Evolutionary conservation across 2,113 vertebrate genomes (phyloP).

Genomic region (Gobius niger): DNA sequence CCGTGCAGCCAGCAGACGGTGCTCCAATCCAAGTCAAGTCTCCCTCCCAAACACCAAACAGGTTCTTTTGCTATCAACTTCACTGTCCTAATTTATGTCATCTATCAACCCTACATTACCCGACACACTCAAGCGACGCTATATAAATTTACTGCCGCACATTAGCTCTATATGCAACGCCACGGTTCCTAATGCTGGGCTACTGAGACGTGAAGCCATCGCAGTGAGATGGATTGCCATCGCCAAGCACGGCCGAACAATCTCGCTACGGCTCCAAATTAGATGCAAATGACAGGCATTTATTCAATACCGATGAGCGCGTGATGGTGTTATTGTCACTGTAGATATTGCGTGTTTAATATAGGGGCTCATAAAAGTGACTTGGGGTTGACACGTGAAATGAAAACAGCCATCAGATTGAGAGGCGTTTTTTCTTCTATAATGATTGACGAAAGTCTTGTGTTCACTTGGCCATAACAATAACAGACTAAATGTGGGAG

Average conservation of each 20-base stretch:
- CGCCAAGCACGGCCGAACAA: background rate
- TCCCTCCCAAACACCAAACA: no score
- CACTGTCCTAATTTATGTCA: no score
- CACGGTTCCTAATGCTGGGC: background rate
- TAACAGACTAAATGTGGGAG: no score
- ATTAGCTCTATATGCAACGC: background rate
- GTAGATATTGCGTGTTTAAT: background rate
- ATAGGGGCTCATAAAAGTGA: background rate
- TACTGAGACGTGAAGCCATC: background rate
- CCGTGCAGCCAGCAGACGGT: no score
- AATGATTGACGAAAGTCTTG: no score
- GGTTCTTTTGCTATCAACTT: no score
- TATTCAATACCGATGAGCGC: background rate
- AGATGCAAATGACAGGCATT: background rate
- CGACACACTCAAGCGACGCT: background rate
- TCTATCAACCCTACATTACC: background rate
- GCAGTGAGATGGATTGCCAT: background rate
- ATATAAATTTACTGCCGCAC: background rate
- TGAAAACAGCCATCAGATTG: background rate
- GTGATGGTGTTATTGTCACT: background rate
- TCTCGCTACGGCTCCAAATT: background rate
- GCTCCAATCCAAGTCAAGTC: no score
- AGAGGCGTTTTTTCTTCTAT: no score
- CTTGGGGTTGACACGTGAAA: background rate
- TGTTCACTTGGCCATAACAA: no score